phyloP scores from a whole-genome alignment of 2,888 invertebrate genomes.

The Lysandra bellargus region DNA sequence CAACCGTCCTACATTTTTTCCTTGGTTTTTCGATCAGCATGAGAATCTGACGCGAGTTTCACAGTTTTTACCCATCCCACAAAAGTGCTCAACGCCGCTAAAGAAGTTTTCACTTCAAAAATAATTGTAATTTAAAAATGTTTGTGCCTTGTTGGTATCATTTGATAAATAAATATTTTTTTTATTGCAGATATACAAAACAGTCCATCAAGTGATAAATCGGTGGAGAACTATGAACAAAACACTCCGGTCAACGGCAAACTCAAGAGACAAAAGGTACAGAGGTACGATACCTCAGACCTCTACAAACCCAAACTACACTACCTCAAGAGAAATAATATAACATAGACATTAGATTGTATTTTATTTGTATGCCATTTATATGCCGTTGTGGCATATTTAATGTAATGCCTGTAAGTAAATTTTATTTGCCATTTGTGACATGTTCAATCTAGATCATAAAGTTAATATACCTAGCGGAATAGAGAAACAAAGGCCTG shows the following conservation, averaged over 20 bases:
- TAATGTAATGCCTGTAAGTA: not conserved
- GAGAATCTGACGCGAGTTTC: too few species aligned
- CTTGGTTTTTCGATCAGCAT: too few species aligned
- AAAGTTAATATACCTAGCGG: too few species aligned
- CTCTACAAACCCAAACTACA: conserved; percentile 73
- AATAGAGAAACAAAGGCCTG: too few species aligned
- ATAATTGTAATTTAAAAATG: too few species aligned
- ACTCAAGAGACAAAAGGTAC: conserved; percentile 58
- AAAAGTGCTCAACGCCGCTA: too few species aligned
- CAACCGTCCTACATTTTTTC: too few species aligned
- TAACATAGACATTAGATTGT: conserved; percentile 50
- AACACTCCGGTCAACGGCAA: conserved; percentile 60
- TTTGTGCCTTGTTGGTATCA: not conserved
- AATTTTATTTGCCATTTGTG: not conserved
- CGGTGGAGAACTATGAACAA: conserved; percentile 72
- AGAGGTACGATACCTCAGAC: conserved; percentile 69
- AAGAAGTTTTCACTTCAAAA: too few species aligned
- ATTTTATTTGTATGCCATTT: conserved; percentile 2
- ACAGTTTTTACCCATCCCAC: too few species aligned
- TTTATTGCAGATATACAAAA: conserved; percentile 57
- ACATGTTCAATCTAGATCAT: not conserved
- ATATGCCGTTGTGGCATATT: not conserved
- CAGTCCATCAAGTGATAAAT: conserved; percentile 76
- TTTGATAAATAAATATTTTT: conserved; percentile 6
- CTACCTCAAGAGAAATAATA: conserved; percentile 65